Base-by-base conservation (phyloP, 2,113 vertebrate species). In the Smithornis capensis region DNA sequence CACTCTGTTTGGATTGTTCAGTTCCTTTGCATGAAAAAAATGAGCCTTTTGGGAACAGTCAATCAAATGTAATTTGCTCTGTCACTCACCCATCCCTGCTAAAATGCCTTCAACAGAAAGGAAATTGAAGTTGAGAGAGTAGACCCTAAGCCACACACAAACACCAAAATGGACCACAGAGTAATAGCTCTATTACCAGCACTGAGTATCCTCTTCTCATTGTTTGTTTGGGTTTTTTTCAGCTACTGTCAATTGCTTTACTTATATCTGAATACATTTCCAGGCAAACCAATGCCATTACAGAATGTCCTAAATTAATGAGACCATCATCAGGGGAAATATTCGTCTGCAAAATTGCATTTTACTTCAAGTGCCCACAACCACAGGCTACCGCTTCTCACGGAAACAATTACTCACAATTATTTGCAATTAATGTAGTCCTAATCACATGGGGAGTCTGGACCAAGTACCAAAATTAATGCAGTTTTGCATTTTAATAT, bases 241-340 rank as follows among this genome's bases (percentile, higher is more conserved):
- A 88, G 9, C 60, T 85, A 62, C 75, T 64, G 38, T 82, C 38
- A 89, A 79, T 89, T 89, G 65, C 71, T 83, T 90, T 89, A 87
- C 56, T 87, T 73, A 89, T 91, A 91, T 93, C 75, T 90, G 67
- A 88, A 93, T 80, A 90, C 2, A 10, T 42, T 84, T 90, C 63
- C 60, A 94, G 53, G 55, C 74, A 95, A 90, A 83, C 25, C 4
- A 5, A 89, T 49, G 42, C n/a, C 70, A 62, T 87, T 92, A 93
- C 13, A 76, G 59, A 76, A 40, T 44, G 56, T 50, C 37, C 75
- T 89, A 71, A 91, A 91, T 76, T 74, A 97, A 83, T 63, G 79
- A 92, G 64, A 89, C 23, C 69, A 70, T 79, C 65, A 89, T 53
- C 87, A 84, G 40, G 82, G 80, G 83, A 95, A 93, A 89, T 63